Percentiles rank a stretch among this genome's conserved stretches.
These are phyloP conservation scores for Orcinus orca DNA, from an alignment of 2,113 vertebrate species.

Conservation along the genomic window DNA sequence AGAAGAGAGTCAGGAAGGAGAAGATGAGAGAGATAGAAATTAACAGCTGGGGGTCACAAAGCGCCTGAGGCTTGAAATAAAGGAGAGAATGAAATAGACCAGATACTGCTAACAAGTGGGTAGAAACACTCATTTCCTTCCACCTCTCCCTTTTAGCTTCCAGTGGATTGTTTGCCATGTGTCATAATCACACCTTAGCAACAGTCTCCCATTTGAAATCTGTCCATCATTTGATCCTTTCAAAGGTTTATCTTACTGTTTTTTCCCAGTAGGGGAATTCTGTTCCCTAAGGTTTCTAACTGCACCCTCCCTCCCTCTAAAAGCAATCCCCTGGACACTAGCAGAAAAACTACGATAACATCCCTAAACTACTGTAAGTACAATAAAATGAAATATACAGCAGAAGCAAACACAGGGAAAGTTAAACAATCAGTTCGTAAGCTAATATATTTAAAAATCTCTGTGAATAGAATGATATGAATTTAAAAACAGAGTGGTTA, in stretches of 20 bases:
- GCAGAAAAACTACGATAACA: neutral
- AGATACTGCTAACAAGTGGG: neutral
- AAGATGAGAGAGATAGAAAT: neutral
- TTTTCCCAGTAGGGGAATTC: neutral
- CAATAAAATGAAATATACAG: neutral
- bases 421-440: neutral
- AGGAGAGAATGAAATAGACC: neutral
- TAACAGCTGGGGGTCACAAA: neutral
- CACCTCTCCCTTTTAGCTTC: neutral
- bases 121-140: neutral
- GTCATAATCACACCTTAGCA: neutral
- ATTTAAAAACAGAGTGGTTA: neutral
- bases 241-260: neutral
- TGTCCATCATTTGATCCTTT: neutral
- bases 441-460: neutral
- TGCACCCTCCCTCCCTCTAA: neutral
- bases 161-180: neutral
- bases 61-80: neutral
- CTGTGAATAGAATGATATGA: neutral
- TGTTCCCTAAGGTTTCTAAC: neutral
- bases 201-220: neutral
- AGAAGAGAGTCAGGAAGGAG: neutral
- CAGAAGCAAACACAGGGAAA: neutral
- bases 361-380: neutral
- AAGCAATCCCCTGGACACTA: neutral